Conservation (phyloP, 2,888 invertebrate genomes). For the Sinotaia quadrata region DNA sequence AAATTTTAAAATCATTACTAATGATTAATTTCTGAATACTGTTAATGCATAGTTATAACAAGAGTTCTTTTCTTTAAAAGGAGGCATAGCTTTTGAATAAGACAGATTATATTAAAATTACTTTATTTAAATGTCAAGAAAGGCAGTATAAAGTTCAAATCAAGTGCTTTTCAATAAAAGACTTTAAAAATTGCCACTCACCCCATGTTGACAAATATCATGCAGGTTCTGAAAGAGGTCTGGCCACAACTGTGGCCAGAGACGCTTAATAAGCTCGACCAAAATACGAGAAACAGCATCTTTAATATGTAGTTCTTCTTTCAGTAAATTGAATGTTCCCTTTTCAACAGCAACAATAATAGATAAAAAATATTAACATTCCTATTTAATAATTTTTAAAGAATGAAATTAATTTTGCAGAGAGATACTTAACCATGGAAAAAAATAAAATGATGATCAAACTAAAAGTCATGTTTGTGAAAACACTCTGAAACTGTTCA, state of each 20-base stretch:
- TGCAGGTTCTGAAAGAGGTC: slow-evolving; percentile 86
- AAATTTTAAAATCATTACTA: no score
- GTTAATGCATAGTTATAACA: no score
- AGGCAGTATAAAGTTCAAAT: no score
- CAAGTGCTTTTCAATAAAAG: no score
- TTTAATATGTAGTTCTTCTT: slow-evolving; percentile 75
- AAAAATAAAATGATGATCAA: background rate
- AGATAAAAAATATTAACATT: background rate
- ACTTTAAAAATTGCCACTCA: slow-evolving; percentile 67
- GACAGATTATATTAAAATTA: no score
- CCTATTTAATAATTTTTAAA: background rate
- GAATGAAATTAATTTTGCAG: background rate
- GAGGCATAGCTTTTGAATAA: no score
- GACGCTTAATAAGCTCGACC: slow-evolving; percentile 96
- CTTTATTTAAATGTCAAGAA: no score
- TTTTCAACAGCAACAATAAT: slow-evolving; percentile 66
- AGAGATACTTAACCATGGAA: background rate
- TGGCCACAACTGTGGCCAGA: slow-evolving; percentile 98
- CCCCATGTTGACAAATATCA: slow-evolving; percentile 85
- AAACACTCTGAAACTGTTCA: no score
- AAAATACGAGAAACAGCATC: slow-evolving; percentile 81
- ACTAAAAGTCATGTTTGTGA: no score
- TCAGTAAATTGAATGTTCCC: slow-evolving; percentile 83
- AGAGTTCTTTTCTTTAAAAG: no score
- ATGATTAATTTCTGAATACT: no score